Base-by-base conservation (phyloP, 2,888 invertebrate species). In the Tenthredo distinguenda region DNA sequence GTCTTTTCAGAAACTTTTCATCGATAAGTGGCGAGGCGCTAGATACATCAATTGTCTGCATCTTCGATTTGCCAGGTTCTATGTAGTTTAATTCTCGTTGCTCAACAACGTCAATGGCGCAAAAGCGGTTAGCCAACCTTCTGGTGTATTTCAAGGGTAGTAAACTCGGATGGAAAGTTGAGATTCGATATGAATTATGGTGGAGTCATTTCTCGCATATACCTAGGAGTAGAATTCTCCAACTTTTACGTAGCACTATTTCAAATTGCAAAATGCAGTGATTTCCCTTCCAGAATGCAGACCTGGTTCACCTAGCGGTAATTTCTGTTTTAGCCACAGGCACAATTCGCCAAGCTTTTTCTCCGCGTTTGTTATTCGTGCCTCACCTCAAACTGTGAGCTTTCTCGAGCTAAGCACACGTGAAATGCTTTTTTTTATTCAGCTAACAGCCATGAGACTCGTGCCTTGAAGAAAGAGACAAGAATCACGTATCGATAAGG, bases 1-100 rank as follows among this genome's bases (percentile, higher is more conserved):
- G 62, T 31, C n/a, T 81, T 81, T 81, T 58, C 58, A 81, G 12
- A 81, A 58, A 81, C 81, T 81, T 62, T 81, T 58, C 40, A 62
- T 58, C 81, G 81, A 81, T 81, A 81, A 58, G 21, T 62, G n/a
- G 62, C 62, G 26, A 81, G 62, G 58, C 50, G 40, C 81, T 81
- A 62, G 81, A 62, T 77, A 68, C 6, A 21, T 81, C 34, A 34
- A 81, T 81, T 81, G 21, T 58, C n/a, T 62, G 58, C 12, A 6
- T 12, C 15, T 62, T 62, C 40, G 58, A 62, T 81, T 62, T 26
- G 31, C 55, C 34, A 34, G 50, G 62, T 15, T 74, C 21, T n/a
- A 31, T 79, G 5, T 34, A 37, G 62, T 58, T 62, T 62, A 62
- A 58, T 81, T 81, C 40, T 18, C 62, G 26, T 55, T 15, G 55